Base-by-base conservation (phyloP, 2,113 vertebrate species). In the Chrysochloris asiatica region DNA sequence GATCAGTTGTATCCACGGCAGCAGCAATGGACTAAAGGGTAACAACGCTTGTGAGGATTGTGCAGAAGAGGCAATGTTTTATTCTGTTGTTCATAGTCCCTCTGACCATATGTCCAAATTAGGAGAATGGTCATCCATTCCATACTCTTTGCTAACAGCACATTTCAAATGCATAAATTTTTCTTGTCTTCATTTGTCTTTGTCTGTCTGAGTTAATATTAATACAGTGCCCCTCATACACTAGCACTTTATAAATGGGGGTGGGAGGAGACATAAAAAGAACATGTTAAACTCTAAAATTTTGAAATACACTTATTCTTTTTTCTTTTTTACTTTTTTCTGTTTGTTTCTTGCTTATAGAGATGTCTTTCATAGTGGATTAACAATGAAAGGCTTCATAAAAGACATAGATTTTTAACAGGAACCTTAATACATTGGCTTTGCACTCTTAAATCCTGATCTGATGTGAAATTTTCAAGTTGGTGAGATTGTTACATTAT, bases 261-360 rank as follows among this genome's bases (percentile, higher is more conserved):
- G 38, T 10, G 28, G 4, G 33, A 19, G n/a, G 45, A 69, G 59
- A 41, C 1, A 80, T 16, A 67, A 26, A 41, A 87, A 73, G 41
- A 82, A 91, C 86, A 83, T 38, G 47, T 16, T 50, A 63, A 91
- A 50, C 54, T 56, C 8, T 61, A 79, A 80, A 92, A 36, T 88
- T 72, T 61, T 94, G 36, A 72, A 65, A 6, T 26, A 77, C 26
- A 38, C 38, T 36, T 85, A 52, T 41, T 38, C 12, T 48, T 59
- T 85, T n/a, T 81, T 36, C 36, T 6, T 56, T 87, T 63, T 71
- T 36, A 67, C 65, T 52, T 78, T 78, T 36, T 88, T 84, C 28
- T 69, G 43, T 67, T 72, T n/a, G 5, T 13, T 22, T 83, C 69
- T 72, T 36, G 38, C 36, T 88, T 71, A 56, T 0, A 48, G 59